Base-by-base conservation (phyloP, 2,888 invertebrate genomes). In the Leptogaster cylindrica region DNA sequence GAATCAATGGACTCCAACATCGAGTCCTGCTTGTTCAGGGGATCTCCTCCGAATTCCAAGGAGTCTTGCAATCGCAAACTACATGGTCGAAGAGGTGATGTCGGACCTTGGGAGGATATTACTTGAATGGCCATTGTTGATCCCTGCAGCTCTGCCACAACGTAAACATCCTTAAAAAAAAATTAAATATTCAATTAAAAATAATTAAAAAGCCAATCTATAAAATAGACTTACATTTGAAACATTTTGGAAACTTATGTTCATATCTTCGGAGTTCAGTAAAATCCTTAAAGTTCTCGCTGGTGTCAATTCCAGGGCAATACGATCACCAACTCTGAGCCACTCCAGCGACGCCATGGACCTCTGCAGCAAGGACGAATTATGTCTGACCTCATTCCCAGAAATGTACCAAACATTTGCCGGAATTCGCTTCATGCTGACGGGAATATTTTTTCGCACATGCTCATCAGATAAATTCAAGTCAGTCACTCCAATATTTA, bases 241-340 rank as follows among this genome's bases (percentile, higher is more conserved):
- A 68, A 94, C 86, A 76, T 89, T 87, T 67, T 88, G 85, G 66
- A 91, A 91, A 28, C 88, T 88, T 5, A 88, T 83, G 31, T 91
- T 91, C 75, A 92, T 85, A 73, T 91, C 89, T 78, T 93, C 91
- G 0, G 92, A 91, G 79, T 95, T 95, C 66, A 93, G 84, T 73
- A 89, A 88, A 71, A 93, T 85, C 70, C 89, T 87, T 4, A 94
- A 83, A 16, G 85, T 85, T 6, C 88, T 86, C 70, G 91, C 90
- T 20, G 84, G 83, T 0, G 89, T 88, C 72, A 88, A 85, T 76
- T 91, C 89, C 18, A 95, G 79, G 0, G 92, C 92, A 28, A 92
- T 84, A 63, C 90, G 85, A 79, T 93, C 93, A 1, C 91, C 92
- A 0, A 87, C 87, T 23, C 91, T 86, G 10, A 96, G 81, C 89